Conservation (phyloP, 1,140 invertebrate genomes). For the Helicorthomorpha holstii region DNA sequence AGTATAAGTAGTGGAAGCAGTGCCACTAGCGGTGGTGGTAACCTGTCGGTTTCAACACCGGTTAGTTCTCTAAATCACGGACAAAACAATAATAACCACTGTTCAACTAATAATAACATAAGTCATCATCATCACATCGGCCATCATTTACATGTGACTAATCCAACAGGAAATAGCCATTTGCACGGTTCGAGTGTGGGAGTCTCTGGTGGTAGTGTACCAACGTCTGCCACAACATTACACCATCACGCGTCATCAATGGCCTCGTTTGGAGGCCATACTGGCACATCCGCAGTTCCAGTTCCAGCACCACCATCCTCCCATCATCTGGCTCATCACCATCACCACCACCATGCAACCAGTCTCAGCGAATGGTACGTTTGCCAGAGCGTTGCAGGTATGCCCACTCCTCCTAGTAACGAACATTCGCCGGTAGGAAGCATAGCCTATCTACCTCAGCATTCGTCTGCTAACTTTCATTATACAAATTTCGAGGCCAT, state of each 20-base stretch:
- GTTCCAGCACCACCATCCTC: slow-evolving; percentile 4
- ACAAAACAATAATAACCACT: slow-evolving; percentile 3
- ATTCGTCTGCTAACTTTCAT: not conserved
- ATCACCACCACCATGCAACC: slow-evolving; percentile 24
- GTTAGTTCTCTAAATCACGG: slow-evolving; percentile 1
- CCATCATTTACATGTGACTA: not conserved
- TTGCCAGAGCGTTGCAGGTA: slow-evolving; percentile 33
- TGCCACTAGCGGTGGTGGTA: slow-evolving; percentile 3
- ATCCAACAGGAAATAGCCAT: not conserved
- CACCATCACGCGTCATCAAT: slow-evolving; percentile 3
- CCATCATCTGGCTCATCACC: slow-evolving; percentile 2
- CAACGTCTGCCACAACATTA: too few relatives aligned
- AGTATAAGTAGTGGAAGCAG: slow-evolving; percentile 10
- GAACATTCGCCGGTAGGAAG: slow-evolving; percentile 36
- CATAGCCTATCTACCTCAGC: slow-evolving; percentile 28
- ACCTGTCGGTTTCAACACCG: slow-evolving; percentile 12
- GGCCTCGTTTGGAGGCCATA: slow-evolving; percentile 8
- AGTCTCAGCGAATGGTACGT: slow-evolving; percentile 44
- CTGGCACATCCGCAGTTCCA: slow-evolving; percentile 4
- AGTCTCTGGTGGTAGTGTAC: slow-evolving; percentile 7
- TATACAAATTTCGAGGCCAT: too few relatives aligned
- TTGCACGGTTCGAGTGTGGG: slow-evolving; percentile 1
- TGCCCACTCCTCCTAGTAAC: slow-evolving; percentile 32
- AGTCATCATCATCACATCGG: not conserved
- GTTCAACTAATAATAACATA: not conserved